phyloP scores from a whole-genome alignment of 2,888 invertebrate genomes.

The Morpho deidamia region DNA sequence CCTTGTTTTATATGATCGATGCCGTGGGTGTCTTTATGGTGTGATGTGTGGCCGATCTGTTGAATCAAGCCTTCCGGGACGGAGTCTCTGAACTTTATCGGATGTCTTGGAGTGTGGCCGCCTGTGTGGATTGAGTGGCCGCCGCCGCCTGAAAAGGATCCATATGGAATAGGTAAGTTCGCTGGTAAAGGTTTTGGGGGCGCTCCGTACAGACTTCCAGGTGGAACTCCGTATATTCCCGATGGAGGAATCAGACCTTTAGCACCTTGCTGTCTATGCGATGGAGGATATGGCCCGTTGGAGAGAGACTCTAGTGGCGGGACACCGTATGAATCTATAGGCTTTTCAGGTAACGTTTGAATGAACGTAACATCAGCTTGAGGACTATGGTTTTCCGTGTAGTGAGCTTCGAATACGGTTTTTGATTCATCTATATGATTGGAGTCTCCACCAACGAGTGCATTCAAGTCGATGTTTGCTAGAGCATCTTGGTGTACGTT shows the following conservation, averaged over 20 bases:
- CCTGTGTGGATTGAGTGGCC: slow-evolving; percentile 59
- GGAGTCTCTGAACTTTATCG: slow-evolving; percentile 85
- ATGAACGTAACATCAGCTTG: slow-evolving; percentile 38
- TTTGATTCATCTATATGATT: slow-evolving; percentile 71
- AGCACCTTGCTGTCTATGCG: slow-evolving; percentile 60
- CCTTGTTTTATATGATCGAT: slow-evolving; percentile 71
- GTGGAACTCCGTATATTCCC: slow-evolving; percentile 77
- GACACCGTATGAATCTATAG: slow-evolving; percentile 54
- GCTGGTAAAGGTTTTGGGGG: slow-evolving; percentile 50
- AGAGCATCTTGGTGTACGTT: slow-evolving; percentile 68
- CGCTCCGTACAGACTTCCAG: slow-evolving; percentile 68
- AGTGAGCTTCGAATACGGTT: slow-evolving; percentile 72
- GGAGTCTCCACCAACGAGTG: slow-evolving; percentile 64
- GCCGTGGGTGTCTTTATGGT: slow-evolving; percentile 80
- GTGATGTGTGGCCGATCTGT: slow-evolving; percentile 80
- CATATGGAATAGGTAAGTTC: slow-evolving; percentile 63
- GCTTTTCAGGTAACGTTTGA: slow-evolving; percentile 39
- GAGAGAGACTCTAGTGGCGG: slow-evolving; percentile 69
- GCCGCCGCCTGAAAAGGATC: slow-evolving; percentile 62
- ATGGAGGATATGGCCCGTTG: slow-evolving; percentile 50
- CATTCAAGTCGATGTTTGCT: slow-evolving; percentile 58
- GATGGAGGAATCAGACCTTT: slow-evolving; percentile 70
- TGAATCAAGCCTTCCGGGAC: slow-evolving; percentile 84
- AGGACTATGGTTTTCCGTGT: slow-evolving; percentile 53
- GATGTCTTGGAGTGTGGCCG: slow-evolving; percentile 72